These are phyloP conservation scores for Heterohyrax brucei DNA, from an alignment of 2,797 vertebrate genomes.

Conservation along the genomic window DNA sequence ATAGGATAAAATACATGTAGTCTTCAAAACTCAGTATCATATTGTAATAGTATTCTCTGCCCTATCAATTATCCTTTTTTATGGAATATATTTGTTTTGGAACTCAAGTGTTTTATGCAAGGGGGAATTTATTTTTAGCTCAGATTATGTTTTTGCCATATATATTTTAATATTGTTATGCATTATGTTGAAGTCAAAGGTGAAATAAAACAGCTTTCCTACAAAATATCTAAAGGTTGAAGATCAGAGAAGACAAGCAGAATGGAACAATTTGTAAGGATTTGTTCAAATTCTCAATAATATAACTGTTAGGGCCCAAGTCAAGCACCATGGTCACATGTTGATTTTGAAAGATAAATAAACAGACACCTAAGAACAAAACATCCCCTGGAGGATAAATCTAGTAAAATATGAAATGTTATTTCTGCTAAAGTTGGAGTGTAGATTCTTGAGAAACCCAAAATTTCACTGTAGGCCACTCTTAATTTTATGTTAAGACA, in stretches of 20 bases:
- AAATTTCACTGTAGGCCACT: neutral
- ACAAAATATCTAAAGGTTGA: neutral
- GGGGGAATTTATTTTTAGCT: conserved; percentile 52
- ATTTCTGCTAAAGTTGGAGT: neutral
- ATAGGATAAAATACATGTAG: conserved; percentile 40
- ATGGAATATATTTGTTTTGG: conserved; percentile 60
- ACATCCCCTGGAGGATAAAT: neutral
- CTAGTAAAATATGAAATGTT: conserved; percentile 16
- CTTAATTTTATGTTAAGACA: neutral
- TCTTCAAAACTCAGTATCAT: neutral
- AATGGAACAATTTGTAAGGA: neutral
- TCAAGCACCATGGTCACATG: neutral
- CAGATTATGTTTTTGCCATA: conserved; percentile 32
- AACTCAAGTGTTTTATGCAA: conserved; percentile 49
- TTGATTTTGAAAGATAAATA: neutral
- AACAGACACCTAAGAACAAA: neutral
- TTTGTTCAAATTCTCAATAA: conserved; percentile 41
- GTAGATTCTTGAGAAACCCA: conserved; percentile 21
- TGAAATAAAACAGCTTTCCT: conserved; percentile 43
- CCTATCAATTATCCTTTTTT: conserved; percentile 69
- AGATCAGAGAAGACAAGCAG: neutral
- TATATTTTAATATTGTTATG: conserved; percentile 41
- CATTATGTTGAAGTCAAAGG: conserved; percentile 49
- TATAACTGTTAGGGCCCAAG: neutral
- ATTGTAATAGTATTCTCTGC: conserved; percentile 61